A percentile compares a stretch with the other conserved stretches of the same genome.
Conservation (phyloP, 2,113 vertebrate species). For the Oxyura jamaicensis region DNA sequence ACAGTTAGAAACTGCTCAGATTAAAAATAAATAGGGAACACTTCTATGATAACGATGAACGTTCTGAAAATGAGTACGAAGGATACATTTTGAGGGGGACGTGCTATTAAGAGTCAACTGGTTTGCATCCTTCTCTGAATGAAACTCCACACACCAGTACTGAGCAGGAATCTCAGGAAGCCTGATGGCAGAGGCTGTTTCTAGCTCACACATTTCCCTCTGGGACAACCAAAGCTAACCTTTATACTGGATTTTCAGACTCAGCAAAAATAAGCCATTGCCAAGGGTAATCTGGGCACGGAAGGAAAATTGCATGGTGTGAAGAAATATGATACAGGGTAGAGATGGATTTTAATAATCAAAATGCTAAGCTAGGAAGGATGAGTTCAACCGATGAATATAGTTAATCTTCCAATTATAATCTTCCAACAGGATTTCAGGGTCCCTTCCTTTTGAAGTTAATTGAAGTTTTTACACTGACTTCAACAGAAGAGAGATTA, state of each 20-base stretch:
- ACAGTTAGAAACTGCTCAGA: not conserved
- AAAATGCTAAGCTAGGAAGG: slow-evolving; percentile 54
- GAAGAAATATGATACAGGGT: slow-evolving; percentile 22
- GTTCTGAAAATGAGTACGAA: not conserved
- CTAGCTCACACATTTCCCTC: not conserved
- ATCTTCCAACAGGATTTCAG: slow-evolving; percentile 51
- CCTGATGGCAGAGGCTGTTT: not conserved
- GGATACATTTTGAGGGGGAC: not conserved
- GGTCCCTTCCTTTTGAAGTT: slow-evolving; percentile 57
- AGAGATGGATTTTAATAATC: slow-evolving; percentile 53
- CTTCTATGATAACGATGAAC: not conserved
- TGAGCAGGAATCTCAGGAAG: not conserved
- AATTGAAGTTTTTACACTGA: slow-evolving; percentile 42
- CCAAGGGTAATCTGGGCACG: not conserved
- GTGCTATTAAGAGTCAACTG: accelerated
- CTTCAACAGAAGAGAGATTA: slow-evolving; percentile 36
- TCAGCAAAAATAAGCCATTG: slow-evolving; percentile 2
- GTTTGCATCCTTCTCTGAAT: not conserved
- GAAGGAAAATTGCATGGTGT: not conserved
- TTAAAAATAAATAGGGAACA: not conserved
- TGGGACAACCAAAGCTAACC: not conserved
- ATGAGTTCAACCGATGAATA: slow-evolving; percentile 33
- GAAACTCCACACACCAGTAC: not conserved
- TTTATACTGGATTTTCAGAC: not conserved
- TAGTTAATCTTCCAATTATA: slow-evolving; percentile 56